Conservation (phyloP, 2,113 vertebrate species). For the Tachycineta bicolor region DNA sequence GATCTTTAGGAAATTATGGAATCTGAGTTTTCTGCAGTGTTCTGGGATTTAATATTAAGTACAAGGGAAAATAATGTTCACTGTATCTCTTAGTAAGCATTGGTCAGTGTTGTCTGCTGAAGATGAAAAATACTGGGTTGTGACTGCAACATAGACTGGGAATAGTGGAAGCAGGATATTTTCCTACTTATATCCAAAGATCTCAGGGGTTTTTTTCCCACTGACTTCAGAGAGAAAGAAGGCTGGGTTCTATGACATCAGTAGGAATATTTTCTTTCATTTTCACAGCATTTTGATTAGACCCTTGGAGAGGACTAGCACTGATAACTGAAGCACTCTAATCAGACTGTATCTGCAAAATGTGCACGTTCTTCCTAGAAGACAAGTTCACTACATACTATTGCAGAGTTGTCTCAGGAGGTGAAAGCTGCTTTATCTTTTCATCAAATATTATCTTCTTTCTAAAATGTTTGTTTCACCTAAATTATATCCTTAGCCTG, state of each 20-base stretch:
- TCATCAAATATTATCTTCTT: slow-evolving; percentile 26
- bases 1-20: neutral
- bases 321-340: neutral
- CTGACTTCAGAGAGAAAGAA: neutral
- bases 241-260: neutral
- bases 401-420: neutral
- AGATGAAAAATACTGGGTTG: neutral
- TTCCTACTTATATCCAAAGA: neutral
- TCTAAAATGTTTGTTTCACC: slow-evolving; percentile 28
- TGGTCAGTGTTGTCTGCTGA: neutral
- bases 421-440: slow-evolving; percentile 28
- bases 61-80: neutral
- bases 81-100: neutral
- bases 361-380: neutral
- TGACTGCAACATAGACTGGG: neutral
- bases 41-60: neutral
- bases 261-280: neutral
- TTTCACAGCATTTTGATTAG: slow-evolving; percentile 41
- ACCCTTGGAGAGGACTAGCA: slow-evolving; percentile 7
- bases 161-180: neutral
- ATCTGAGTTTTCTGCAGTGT: neutral
- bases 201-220: neutral
- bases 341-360: slow-evolving; percentile 18
- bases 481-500: neutral
- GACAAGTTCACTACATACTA: neutral